Evolutionary conservation across 1,140 invertebrate genomes (phyloP), one percentile per base, ranked within the genome.

Genomic region (Probaryconus sp.): DNA sequence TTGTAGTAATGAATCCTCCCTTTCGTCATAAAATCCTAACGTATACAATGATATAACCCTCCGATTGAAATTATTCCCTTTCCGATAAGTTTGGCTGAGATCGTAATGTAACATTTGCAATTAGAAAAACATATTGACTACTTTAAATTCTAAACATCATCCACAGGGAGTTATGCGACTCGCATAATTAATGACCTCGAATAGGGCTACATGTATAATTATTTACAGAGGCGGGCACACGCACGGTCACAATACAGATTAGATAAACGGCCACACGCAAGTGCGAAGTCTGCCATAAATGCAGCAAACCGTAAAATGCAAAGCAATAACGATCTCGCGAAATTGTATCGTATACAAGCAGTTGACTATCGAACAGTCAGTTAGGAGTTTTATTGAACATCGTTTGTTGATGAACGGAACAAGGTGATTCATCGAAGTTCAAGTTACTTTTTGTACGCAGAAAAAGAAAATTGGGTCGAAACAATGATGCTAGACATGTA

Each of bases 291-390:
- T 58, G 78, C 79, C 79, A 77, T 79, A 78, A 80, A 69, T 78
- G 77, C 70, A 77, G 69, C 79, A 76, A 80, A 63, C 77, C 75
- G 71, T 80, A 76, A 81, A 80, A 75, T 71, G 79, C 74, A 72
- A 73, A 42, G 69, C 75, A 78, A 79, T 79, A 80, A 82, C 79
- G 80, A 80, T 75, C 79, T 80, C 77, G 72, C 67, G 77, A 80
- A 80, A 78, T 74, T n/a, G n/a, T n/a, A 75, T 56, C 77, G 67
- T 24, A 26, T 40, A 43, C 47, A 55, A 67, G 47, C 48, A 53
- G 26, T 43, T 30, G 51, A 20, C 18, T 48, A 33, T 58, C 40
- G 47, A 64, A 72, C 60, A 72, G 60, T 67, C 70, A 58, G 50
- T 48, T 33, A 50, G 45, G 51, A 31, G 21, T 70, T 77, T 77